Evolutionary conservation across 2,113 vertebrate species (phyloP), one percentile per base, ranked within the genome.

Genomic region (Vulpes ferrilata): DNA sequence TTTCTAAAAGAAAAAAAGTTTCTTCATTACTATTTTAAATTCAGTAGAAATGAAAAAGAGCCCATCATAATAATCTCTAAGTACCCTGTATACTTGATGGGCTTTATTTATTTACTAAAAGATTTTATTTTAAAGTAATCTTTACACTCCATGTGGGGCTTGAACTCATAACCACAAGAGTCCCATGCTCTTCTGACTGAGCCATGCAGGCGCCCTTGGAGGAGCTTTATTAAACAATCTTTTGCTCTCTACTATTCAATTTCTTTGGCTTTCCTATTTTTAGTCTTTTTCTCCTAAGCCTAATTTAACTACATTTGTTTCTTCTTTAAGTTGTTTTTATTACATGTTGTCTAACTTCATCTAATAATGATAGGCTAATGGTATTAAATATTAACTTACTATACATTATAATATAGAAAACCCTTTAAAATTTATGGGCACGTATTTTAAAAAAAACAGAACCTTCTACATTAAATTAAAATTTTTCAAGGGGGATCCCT

Each of bases 381-480:
- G 10, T 95, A 95, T 79, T 80, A 79, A 82, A 60, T 65, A 90
- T 60, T 92, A 94, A 95, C 19, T 48, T 83, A 85, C 10, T 78
- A 1, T 71, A 43, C 64, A 13, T 91, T 62, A 93, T 8, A n/a
- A 84, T 5, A 55, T 1, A 96, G 11, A 78, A 94, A 78, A 93
- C 12, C 90, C 2, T 48, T 84, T 62, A 48, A 96, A 95, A 60
- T 82, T 60, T 85, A 51, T 27, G 27, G 55, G 65, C 12, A 95
- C 2, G 57, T 82, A 95, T 57, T 96, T 57, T 95, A 90, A 90
- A 25, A 93, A 76, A 96, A 93, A 88, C 22, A 93, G 32, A 95
- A 69, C 5, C 32, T 90, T 67, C 51, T 65, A 85, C 3, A 88
- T 80, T 73, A 81, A 88, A 83, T 0, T 88, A 71, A 88, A 88